Evolutionary conservation across 2,888 invertebrate species (phyloP).

Genomic region (Apodemia zela): DNA sequence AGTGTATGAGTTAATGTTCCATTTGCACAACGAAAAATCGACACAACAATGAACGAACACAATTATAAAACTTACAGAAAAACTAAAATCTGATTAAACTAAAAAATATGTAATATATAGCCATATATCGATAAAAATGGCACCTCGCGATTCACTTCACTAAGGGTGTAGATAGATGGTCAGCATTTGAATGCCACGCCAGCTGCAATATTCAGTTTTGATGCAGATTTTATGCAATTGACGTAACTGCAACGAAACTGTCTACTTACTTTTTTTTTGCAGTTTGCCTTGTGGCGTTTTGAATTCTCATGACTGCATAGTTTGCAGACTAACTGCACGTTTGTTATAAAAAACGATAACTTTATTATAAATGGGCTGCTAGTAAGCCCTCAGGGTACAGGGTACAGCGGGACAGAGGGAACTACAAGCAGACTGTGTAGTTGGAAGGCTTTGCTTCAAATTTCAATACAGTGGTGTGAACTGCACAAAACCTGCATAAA

Average conservation of each 20-base stretch:
- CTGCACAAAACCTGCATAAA: too few species aligned
- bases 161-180: conserved; percentile 26
- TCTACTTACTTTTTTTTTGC: too few species aligned
- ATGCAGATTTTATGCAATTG: background rate
- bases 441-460: too few species aligned
- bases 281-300: too few species aligned
- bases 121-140: conserved; percentile 68
- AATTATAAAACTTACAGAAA: conserved; percentile 59
- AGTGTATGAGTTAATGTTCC: conserved; percentile 36
- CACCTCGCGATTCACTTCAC: conserved; percentile 72
- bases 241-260: background rate
- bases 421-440: too few species aligned
- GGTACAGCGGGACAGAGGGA: too few species aligned
- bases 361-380: too few species aligned
- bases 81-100: conserved; percentile 60
- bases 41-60: conserved; percentile 61
- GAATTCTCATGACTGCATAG: too few species aligned
- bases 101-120: conserved; percentile 59
- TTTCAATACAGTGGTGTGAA: too few species aligned
- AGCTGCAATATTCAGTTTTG: background rate
- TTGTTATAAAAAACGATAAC: too few species aligned
- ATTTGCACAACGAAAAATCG: conserved; percentile 38
- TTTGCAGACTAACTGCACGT: too few species aligned
- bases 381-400: too few species aligned
- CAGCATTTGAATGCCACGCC: background rate